A percentile compares a stretch with the other conserved stretches of the same genome.
These are phyloP conservation scores for Atrichornis clamosus DNA, from an alignment of 2,113 vertebrate genomes.

Conservation along the genomic window DNA sequence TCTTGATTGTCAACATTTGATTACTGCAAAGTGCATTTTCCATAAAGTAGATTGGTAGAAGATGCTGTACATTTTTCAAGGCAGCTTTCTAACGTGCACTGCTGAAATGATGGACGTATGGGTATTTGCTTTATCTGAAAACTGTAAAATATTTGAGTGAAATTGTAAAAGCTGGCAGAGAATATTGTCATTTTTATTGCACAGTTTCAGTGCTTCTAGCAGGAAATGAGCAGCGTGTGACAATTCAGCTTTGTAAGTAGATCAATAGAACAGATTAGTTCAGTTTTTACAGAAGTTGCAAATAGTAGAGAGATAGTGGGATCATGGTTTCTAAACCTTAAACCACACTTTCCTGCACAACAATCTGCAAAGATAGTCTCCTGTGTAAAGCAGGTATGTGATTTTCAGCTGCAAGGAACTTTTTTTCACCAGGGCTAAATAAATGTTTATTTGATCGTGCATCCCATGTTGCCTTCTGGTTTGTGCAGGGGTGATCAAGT, in stretches of 20 bases:
- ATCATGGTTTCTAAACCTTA: constrained; percentile 37
- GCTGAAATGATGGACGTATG: background rate
- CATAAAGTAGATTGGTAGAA: background rate
- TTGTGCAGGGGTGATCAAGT: background rate
- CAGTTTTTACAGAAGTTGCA: constrained; percentile 18
- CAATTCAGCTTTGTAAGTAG: constrained; percentile 29
- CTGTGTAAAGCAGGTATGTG: background rate
- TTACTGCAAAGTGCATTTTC: background rate
- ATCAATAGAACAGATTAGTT: constrained; percentile 42
- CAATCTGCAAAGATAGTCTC: background rate
- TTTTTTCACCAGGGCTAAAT: background rate
- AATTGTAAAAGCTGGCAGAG: background rate
- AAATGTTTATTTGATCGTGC: background rate
- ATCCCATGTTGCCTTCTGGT: background rate
- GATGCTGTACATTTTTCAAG: background rate
- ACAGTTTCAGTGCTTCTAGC: background rate
- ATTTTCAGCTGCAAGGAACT: constrained; percentile 22
- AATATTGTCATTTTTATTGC: background rate
- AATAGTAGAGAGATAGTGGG: background rate
- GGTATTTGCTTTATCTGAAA: background rate
- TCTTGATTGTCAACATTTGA: background rate
- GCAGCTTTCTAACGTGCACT: background rate
- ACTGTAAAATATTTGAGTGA: background rate
- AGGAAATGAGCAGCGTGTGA: constrained; percentile 15
- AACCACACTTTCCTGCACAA: constrained; percentile 51